Evolutionary conservation across 2,888 invertebrate species (phyloP).

Genomic region (Drosophila atroscutellata): DNA sequence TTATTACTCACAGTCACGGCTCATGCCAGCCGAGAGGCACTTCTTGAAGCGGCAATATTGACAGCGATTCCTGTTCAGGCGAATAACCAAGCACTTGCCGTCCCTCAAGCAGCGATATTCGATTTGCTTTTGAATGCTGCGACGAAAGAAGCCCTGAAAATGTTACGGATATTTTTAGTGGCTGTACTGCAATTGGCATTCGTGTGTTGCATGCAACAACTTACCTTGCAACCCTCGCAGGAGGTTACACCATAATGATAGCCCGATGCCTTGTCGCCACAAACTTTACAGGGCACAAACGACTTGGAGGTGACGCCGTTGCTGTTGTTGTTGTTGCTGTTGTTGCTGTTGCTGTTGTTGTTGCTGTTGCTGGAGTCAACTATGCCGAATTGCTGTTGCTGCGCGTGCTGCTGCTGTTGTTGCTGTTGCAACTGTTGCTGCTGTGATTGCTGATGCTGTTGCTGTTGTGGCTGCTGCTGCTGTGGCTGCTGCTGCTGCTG

Average conservation of each 20-base stretch:
- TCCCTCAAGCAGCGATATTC: conserved; percentile 97
- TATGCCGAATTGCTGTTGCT: conserved; percentile 58
- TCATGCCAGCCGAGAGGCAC: conserved; percentile 98
- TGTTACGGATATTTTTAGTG: neutral
- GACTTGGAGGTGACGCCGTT: conserved; percentile 92
- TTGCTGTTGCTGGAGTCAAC: conserved; percentile 56
- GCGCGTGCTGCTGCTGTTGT: conserved; percentile 86
- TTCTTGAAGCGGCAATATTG: conserved; percentile 98
- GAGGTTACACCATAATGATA: conserved; percentile 99
- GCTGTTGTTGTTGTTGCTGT: conserved; percentile 87
- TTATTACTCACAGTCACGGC: conserved; percentile 95
- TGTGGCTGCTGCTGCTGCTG: conserved; percentile 75
- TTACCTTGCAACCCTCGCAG: conserved; percentile 99
- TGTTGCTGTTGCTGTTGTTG: conserved; percentile 71
- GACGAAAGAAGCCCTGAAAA: conserved; percentile 95
- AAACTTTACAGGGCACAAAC: conserved; percentile 97
- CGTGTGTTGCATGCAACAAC: conserved; percentile 37
- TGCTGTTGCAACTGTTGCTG: conserved; percentile 83
- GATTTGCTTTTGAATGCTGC: conserved; percentile 98
- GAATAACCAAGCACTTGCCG: conserved; percentile 96
- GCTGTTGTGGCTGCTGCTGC: conserved; percentile 48
- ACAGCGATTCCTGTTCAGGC: conserved; percentile 97
- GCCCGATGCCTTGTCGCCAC: conserved; percentile 95
- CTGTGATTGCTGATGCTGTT: conserved; percentile 41
- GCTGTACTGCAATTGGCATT: neutral